These are phyloP conservation scores for Nyctibius bracteatus DNA, from an alignment of 2,113 vertebrate genomes.

Conservation along the genomic window DNA sequence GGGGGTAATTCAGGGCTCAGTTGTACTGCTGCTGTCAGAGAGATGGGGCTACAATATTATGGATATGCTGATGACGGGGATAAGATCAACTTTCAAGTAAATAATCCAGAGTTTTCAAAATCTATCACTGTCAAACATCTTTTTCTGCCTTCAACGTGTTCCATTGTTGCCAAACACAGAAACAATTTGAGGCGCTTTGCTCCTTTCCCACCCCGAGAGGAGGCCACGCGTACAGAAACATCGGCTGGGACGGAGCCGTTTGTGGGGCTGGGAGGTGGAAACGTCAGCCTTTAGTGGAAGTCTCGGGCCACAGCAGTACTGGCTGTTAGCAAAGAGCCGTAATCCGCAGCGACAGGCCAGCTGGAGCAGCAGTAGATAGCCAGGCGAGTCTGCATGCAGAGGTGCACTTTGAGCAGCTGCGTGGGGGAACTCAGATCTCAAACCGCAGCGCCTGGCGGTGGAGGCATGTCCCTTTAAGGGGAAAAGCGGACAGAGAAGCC, in stretches of 20 bases:
- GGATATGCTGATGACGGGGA: not conserved
- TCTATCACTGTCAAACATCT: not conserved
- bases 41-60: not conserved
- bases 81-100: not conserved
- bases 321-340: not conserved
- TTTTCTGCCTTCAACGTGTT: not conserved
- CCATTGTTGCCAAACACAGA: not conserved
- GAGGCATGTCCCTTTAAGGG: not conserved
- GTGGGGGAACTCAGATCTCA: not conserved
- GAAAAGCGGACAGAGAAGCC: not conserved
- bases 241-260: not conserved
- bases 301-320: not conserved
- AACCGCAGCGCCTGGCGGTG: accelerated
- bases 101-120: not conserved
- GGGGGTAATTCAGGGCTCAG: not conserved
- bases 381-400: not conserved
- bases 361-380: not conserved
- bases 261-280: not conserved
- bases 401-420: not conserved
- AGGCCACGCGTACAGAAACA: accelerated
- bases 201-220: not conserved
- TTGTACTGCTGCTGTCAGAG: not conserved
- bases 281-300: not conserved
- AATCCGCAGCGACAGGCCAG: conserved; percentile 44
- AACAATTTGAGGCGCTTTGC: not conserved